Percentiles rank a stretch among this genome's conserved stretches.
These are phyloP conservation scores for Syritta pipiens DNA, from an alignment of 2,888 invertebrate genomes.

Conservation along the genomic window DNA sequence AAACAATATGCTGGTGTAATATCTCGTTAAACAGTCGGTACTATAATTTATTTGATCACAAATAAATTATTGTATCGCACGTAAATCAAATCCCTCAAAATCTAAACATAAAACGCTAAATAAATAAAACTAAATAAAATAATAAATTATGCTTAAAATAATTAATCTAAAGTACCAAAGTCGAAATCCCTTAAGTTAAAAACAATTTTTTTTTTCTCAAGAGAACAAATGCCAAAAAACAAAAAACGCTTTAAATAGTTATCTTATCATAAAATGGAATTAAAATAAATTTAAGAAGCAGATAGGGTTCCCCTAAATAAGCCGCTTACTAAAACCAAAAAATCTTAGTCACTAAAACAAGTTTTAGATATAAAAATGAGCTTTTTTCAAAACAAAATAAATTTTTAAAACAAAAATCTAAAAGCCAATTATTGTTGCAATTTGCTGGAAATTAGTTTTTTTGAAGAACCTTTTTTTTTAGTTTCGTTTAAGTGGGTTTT, in stretches of 20 bases:
- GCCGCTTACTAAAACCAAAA: constrained; percentile 19
- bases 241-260: constrained; percentile 56
- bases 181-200: constrained; percentile 52
- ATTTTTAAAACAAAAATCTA: constrained; percentile 28
- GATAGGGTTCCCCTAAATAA: constrained; percentile 31
- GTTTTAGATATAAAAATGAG: constrained; percentile 5
- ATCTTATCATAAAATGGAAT: constrained; percentile 17
- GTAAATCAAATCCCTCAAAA: constrained; percentile 79
- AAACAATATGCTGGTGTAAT: constrained; percentile 79
- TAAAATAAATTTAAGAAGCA: not conserved
- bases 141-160: not conserved
- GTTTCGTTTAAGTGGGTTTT: constrained; percentile 30
- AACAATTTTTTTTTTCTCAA: not conserved
- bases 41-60: constrained; percentile 77
- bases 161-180: constrained; percentile 42
- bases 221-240: constrained; percentile 20
- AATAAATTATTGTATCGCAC: constrained; percentile 77
- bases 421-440: constrained; percentile 57
- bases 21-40: constrained; percentile 78
- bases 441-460: constrained; percentile 45
- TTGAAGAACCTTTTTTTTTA: constrained; percentile 5
- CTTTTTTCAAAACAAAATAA: constrained; percentile 24
- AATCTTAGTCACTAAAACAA: too few species aligned
- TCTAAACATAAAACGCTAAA: constrained; percentile 73
- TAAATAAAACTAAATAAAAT: constrained; percentile 50